A percentile compares a stretch with the other conserved stretches of the same genome.
phyloP scores from a whole-genome alignment of 2,113 vertebrate species.

The Halichoerus grypus region DNA sequence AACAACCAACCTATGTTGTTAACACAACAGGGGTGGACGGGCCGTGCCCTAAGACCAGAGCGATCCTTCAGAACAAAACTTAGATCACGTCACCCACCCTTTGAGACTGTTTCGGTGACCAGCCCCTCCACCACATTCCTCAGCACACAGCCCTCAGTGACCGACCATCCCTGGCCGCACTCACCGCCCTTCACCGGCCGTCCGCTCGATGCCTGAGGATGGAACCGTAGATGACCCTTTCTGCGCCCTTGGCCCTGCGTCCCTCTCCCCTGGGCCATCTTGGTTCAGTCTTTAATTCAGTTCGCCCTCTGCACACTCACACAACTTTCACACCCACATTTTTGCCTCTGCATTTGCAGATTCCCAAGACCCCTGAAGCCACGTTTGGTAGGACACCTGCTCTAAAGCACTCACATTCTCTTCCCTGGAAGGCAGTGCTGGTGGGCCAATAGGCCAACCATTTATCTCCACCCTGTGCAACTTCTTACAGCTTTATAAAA shows the following conservation, averaged over 20 bases:
- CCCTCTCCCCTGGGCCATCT: background rate
- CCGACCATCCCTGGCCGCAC: no score
- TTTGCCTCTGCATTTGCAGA: background rate
- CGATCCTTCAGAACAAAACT: background rate
- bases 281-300: background rate
- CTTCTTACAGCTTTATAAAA: background rate
- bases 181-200: background rate
- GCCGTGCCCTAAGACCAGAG: rapidly evolving
- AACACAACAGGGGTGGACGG: background rate
- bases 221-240: background rate
- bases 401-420: rapidly evolving
- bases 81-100: background rate
- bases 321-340: no score
- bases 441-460: rapidly evolving
- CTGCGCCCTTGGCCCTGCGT: background rate
- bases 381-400: rapidly evolving
- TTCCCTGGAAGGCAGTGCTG: background rate
- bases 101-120: rapidly evolving
- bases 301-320: no score
- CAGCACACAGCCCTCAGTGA: background rate
- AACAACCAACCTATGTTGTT: background rate
- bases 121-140: no score
- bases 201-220: rapidly evolving
- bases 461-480: background rate
- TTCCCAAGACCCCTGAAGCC: background rate